These are phyloP conservation scores for Prionailurus viverrinus DNA, from an alignment of 2,113 vertebrate species.

Conservation along the genomic window DNA sequence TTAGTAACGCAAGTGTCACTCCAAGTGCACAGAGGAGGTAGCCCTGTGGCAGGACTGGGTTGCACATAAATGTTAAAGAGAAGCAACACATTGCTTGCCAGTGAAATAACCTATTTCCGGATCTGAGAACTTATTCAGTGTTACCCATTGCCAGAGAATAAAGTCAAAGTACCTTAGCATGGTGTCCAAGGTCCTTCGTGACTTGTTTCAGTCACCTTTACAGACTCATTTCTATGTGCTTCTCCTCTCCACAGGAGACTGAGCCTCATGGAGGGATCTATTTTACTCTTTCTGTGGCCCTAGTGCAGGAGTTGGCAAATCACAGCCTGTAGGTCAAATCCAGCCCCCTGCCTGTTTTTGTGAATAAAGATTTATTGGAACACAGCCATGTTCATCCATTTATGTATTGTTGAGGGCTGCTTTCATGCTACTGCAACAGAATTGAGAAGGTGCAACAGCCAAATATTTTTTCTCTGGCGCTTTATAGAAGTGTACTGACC, in stretches of 20 bases:
- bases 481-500: not conserved
- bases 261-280: not conserved
- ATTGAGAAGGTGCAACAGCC: not conserved
- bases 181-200: not conserved
- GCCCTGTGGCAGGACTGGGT: not conserved
- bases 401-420: not conserved
- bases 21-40: not conserved
- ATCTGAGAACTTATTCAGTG: not conserved
- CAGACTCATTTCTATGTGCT: not conserved
- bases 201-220: not conserved
- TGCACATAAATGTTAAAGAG: not conserved
- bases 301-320: not conserved
- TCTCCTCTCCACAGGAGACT: not conserved
- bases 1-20: not conserved
- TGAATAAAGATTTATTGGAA: slow-evolving; percentile 39
- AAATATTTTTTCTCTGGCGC: slow-evolving; percentile 29
- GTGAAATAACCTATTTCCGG: not conserved
- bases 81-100: not conserved
- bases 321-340: not conserved
- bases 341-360: not conserved
- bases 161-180: not conserved
- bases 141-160: not conserved
- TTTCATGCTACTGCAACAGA: not conserved
- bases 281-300: not conserved
- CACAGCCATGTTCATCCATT: not conserved